Evolutionary conservation across 2,888 invertebrate species (phyloP).

Genomic region (Drosophila emarginata): DNA sequence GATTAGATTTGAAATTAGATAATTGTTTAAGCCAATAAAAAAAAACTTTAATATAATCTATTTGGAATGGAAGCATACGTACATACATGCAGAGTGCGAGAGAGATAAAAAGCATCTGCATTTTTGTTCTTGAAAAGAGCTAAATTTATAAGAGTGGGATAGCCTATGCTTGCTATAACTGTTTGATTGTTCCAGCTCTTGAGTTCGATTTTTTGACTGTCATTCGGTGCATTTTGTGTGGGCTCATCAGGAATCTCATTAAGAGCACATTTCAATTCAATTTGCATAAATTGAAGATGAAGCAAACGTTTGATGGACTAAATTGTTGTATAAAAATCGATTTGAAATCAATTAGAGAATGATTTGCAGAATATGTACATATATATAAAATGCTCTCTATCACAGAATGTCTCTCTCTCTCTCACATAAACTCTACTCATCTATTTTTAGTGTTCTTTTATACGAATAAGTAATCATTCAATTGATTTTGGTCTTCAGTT

Average conservation of each 20-base stretch:
- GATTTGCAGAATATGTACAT: slow-evolving; percentile 48
- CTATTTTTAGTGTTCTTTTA: background rate
- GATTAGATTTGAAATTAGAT: no score
- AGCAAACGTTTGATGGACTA: slow-evolving; percentile 27
- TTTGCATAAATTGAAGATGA: slow-evolving; percentile 61
- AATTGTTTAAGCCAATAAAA: no score
- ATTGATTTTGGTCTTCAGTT: background rate
- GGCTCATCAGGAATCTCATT: slow-evolving; percentile 52
- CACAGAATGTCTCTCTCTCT: background rate
- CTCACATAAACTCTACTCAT: background rate
- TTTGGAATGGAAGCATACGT: no score
- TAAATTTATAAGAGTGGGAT: no score
- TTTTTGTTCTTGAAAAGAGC: no score
- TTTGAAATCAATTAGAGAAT: slow-evolving; percentile 62
- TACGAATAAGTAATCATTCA: slow-evolving; percentile 22
- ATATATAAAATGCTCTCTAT: slow-evolving; percentile 16
- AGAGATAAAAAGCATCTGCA: no score
- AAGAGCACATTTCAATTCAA: slow-evolving; percentile 67
- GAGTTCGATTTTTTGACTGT: slow-evolving; percentile 25
- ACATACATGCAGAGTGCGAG: no score
- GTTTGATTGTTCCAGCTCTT: no score
- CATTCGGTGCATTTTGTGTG: slow-evolving; percentile 31
- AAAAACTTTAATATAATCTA: no score
- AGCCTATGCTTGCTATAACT: no score
- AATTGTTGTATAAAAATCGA: slow-evolving; percentile 56